A percentile compares a stretch with the other conserved stretches of the same genome.
Evolutionary conservation across 2,888 invertebrate species (phyloP).

Genomic region (Scaptomyza polygonia): DNA sequence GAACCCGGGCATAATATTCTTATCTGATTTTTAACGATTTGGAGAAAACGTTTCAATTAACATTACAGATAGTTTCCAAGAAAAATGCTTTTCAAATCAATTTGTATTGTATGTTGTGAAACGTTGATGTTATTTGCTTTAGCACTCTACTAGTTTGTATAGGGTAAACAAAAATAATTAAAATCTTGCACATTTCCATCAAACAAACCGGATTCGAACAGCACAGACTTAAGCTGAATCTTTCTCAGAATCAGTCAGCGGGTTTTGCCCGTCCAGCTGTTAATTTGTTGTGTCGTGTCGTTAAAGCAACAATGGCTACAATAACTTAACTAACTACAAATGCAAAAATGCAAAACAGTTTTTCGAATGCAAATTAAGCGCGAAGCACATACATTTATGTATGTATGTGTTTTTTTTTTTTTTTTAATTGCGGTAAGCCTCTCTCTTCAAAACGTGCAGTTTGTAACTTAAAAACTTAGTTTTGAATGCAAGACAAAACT

Average conservation of each 20-base stretch:
- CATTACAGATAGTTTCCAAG: too few species aligned
- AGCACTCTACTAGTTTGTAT: neutral
- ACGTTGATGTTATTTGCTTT: neutral
- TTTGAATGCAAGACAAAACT: neutral
- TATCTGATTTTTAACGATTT: neutral
- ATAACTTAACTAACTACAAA: conserved; percentile 29
- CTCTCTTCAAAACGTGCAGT: neutral
- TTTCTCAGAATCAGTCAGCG: conserved; percentile 48
- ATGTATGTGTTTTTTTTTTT: neutral
- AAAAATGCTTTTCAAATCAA: too few species aligned
- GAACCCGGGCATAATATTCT: neutral
- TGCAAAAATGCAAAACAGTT: conserved; percentile 48
- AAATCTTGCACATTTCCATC: conserved; percentile 5
- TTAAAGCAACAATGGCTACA: conserved; percentile 5
- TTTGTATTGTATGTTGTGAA: too few species aligned
- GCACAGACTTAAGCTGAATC: conserved; percentile 39
- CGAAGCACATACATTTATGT: neutral
- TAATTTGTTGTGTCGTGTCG: conserved; percentile 32
- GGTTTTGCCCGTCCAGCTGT: conserved; percentile 30
- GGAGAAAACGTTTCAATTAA: too few species aligned
- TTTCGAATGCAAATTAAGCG: conserved; percentile 25
- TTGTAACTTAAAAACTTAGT: neutral
- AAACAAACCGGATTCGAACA: conserved; percentile 49
- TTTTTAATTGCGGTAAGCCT: neutral
- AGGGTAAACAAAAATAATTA: neutral